phyloP scores from a whole-genome alignment of 2,888 invertebrate species.

The Ectemnius lituratus region DNA sequence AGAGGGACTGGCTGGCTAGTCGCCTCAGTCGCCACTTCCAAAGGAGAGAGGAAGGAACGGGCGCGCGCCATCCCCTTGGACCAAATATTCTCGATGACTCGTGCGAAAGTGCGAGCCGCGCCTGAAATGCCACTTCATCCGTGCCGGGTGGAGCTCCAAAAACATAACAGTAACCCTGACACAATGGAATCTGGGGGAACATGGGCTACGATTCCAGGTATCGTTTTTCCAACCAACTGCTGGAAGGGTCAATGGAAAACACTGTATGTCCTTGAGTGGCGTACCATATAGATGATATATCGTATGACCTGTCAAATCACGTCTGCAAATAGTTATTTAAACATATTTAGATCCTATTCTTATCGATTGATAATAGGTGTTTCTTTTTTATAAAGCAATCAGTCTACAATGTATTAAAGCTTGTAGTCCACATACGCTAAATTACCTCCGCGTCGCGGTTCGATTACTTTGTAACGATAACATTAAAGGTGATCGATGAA shows the following conservation, averaged over 20 bases:
- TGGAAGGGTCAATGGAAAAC: conserved; percentile 13
- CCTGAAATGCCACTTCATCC: conserved; percentile 57
- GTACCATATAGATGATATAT: not conserved
- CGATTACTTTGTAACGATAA: too few relatives aligned
- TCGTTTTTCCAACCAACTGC: conserved; percentile 39
- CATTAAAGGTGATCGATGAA: too few relatives aligned
- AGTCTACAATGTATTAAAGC: too few relatives aligned
- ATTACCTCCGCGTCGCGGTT: too few relatives aligned
- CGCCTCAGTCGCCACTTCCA: too few relatives aligned
- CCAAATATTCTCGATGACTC: conserved; percentile 61
- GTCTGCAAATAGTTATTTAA: too few relatives aligned
- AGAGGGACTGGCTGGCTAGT: not conserved
- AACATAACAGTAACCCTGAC: conserved; percentile 63
- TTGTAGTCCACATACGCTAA: too few relatives aligned
- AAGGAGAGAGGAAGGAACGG: not conserved
- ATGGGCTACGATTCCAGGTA: conserved; percentile 51
- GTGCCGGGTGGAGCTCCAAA: conserved; percentile 50
- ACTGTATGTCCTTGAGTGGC: not conserved
- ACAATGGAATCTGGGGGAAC: conserved; percentile 58
- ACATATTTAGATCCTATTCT: too few relatives aligned
- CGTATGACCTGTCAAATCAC: not conserved
- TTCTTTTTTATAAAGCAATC: too few relatives aligned
- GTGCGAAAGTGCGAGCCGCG: conserved; percentile 53
- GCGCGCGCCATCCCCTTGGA: conserved; percentile 33
- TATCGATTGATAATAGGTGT: too few relatives aligned